These are phyloP conservation scores for Sericinus montela DNA, from an alignment of 2,888 invertebrate species.

Conservation along the genomic window DNA sequence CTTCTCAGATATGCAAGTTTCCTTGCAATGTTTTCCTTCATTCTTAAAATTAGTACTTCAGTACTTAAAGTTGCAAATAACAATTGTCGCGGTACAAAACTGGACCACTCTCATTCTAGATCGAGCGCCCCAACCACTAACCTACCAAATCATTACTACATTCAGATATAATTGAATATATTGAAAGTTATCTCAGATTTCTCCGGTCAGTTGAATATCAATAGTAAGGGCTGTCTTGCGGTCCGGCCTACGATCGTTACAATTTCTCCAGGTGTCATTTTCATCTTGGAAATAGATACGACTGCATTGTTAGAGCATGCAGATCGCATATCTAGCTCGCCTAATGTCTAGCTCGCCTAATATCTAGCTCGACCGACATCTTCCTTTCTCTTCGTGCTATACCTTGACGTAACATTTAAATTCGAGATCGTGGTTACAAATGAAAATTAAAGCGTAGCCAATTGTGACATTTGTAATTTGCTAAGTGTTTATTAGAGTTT, in stretches of 20 bases:
- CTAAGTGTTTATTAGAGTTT: too few species aligned
- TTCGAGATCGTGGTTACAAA: background rate
- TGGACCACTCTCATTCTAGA: too few species aligned
- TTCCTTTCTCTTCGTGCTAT: slow-evolving; percentile 14
- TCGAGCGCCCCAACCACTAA: too few species aligned
- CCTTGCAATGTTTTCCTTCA: too few species aligned
- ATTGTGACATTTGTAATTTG: background rate
- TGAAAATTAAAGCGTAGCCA: background rate
- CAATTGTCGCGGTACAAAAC: too few species aligned
- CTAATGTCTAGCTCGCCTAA: slow-evolving; percentile 7
- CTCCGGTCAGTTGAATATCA: background rate
- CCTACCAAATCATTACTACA: background rate
- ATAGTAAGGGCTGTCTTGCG: slow-evolving; percentile 8
- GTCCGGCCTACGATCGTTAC: slow-evolving; percentile 4
- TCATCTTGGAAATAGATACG: slow-evolving; percentile 18
- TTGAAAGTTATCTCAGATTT: slow-evolving; percentile 6
- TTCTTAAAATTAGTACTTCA: too few species aligned
- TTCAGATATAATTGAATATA: background rate
- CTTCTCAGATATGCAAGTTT: too few species aligned
- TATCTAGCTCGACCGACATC: background rate
- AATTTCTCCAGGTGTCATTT: slow-evolving; percentile 20
- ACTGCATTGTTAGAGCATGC: slow-evolving; percentile 17
- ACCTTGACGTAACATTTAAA: slow-evolving; percentile 16
- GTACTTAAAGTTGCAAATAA: too few species aligned
- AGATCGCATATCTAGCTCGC: slow-evolving; percentile 17